Evolutionary conservation across 1,140 invertebrate genomes (phyloP).

Genomic region (Diorhabda sublineata): DNA sequence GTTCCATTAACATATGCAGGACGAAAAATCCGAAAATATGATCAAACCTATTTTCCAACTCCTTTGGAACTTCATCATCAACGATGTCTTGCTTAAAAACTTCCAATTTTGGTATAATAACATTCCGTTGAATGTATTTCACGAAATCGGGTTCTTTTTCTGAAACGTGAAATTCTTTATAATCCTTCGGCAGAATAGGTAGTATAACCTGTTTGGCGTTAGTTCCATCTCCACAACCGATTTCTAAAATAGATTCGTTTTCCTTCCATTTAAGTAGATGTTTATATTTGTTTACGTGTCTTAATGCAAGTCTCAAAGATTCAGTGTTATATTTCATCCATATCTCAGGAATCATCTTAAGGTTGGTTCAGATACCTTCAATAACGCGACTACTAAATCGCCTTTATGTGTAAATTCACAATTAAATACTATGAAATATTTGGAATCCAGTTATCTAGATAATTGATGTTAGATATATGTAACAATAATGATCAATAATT

Average conservation of each 20-base stretch:
- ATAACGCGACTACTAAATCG: too few relatives aligned
- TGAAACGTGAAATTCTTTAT: not conserved
- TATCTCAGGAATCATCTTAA: not conserved
- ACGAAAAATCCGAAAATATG: slow-evolving; percentile 11
- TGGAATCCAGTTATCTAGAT: too few relatives aligned
- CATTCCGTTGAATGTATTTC: not conserved
- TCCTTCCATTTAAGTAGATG: not conserved
- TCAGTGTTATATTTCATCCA: not conserved
- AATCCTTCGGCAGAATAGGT: not conserved
- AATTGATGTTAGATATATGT: too few relatives aligned
- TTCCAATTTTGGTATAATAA: not conserved
- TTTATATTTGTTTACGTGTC: not conserved
- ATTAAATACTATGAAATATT: too few relatives aligned
- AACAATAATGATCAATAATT: too few relatives aligned
- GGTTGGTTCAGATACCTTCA: too few relatives aligned
- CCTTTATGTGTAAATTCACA: too few relatives aligned
- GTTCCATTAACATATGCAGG: not conserved
- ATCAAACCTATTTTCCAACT: not conserved
- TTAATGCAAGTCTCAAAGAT: not conserved
- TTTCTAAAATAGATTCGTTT: slow-evolving; percentile 4
- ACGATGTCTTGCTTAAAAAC: not conserved
- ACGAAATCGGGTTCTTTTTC: not conserved
- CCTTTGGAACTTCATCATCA: not conserved
- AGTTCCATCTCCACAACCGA: not conserved
- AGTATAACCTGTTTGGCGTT: not conserved